Percentiles rank a stretch among this genome's conserved stretches.
These are phyloP conservation scores for Drosophila ananassae DNA, from an alignment of 1,140 invertebrate species.

Conservation along the genomic window DNA sequence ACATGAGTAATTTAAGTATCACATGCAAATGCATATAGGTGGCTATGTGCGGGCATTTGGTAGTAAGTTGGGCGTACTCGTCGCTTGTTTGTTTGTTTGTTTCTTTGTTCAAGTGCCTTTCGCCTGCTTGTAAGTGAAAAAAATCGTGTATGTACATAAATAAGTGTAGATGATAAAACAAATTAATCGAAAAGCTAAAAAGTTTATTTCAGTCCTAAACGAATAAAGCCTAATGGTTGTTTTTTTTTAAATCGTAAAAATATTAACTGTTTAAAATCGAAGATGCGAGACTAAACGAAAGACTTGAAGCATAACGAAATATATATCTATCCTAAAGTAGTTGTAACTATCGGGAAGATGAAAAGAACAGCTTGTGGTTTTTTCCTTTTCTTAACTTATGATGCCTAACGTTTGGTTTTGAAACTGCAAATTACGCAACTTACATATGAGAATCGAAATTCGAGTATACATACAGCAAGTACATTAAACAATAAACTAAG, in stretches of 20 bases:
- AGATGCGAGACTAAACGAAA: constrained; percentile 17
- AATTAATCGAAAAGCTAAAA: constrained; percentile 35
- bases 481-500: constrained; percentile 44
- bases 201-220: constrained; percentile 5
- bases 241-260: neutral
- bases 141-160: constrained; percentile 37
- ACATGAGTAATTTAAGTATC: constrained; percentile 10
- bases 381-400: constrained; percentile 29
- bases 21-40: constrained; percentile 13
- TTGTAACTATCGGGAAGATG: constrained; percentile 5
- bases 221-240: constrained; percentile 5
- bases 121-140: constrained; percentile 43
- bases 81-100: constrained; percentile 61
- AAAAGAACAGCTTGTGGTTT: constrained; percentile 14
- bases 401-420: neutral
- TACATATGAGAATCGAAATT: constrained; percentile 28
- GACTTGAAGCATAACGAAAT: constrained; percentile 35
- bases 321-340: constrained; percentile 14
- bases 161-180: constrained; percentile 41
- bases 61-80: constrained; percentile 48
- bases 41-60: constrained; percentile 22
- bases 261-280: constrained; percentile 8
- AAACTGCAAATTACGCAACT: neutral
- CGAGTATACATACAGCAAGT: constrained; percentile 30
- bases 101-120: constrained; percentile 78